These are phyloP conservation scores for Toxotes jaculatrix DNA, from an alignment of 2,113 vertebrate species.

Conservation along the genomic window DNA sequence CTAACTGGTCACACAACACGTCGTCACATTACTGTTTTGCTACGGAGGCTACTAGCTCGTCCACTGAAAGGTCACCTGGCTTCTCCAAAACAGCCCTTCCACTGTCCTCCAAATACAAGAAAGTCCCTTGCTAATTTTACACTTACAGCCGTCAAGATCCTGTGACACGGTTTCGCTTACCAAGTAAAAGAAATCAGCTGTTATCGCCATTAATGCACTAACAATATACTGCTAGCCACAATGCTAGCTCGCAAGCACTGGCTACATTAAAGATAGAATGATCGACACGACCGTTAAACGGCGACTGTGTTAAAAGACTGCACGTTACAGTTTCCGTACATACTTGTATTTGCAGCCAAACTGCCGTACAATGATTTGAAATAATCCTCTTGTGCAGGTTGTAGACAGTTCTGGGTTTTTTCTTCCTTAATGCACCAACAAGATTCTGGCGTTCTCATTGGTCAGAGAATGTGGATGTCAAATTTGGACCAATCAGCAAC, in stretches of 20 bases:
- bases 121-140: background rate
- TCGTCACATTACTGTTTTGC: constrained; percentile 67
- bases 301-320: background rate
- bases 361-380: constrained; percentile 61
- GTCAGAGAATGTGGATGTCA: constrained; percentile 79
- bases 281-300: background rate
- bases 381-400: constrained; percentile 84
- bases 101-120: background rate
- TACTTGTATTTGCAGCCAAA: constrained; percentile 74
- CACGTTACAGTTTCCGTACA: constrained; percentile 41
- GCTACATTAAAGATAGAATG: background rate
- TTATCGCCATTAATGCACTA: constrained; percentile 23
- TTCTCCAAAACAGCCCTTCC: background rate
- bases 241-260: constrained; percentile 41
- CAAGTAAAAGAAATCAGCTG: constrained; percentile 27
- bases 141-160: accelerated
- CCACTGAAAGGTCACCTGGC: constrained; percentile 27
- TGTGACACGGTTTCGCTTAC: background rate
- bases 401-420: constrained; percentile 83
- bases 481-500: constrained; percentile 82
- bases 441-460: constrained; percentile 87
- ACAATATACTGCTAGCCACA: constrained; percentile 46
- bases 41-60: constrained; percentile 77
- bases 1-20: constrained; percentile 75
- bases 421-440: constrained; percentile 86